phyloP scores from a whole-genome alignment of 2,888 invertebrate genomes.

The Terebella lapidaria region DNA sequence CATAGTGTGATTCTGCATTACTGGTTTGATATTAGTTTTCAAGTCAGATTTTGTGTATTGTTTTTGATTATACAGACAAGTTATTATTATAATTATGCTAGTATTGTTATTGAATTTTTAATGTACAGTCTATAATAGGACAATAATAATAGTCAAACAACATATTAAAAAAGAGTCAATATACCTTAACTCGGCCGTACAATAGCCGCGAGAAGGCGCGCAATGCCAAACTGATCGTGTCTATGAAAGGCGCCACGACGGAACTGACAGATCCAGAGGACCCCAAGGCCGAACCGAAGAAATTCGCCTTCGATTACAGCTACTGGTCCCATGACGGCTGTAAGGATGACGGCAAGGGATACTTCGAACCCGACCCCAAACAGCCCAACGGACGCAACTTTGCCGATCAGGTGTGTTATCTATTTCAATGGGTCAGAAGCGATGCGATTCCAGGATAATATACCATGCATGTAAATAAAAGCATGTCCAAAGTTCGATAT shows the following conservation, averaged over 20 bases:
- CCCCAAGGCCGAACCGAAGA: conserved; percentile 22
- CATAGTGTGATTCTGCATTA: no score
- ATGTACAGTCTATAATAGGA: no score
- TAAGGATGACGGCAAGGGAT: conserved; percentile 54
- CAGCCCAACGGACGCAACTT: conserved; percentile 55
- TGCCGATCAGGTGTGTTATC: conserved; percentile 57
- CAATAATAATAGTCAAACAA: no score
- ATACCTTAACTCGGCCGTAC: conserved; percentile 7
- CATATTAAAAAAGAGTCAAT: no score
- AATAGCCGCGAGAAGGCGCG: conserved; percentile 42
- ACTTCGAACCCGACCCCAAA: conserved; percentile 49
- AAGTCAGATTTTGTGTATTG: no score
- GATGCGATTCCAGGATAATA: no score
- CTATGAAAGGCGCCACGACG: conserved; percentile 41
- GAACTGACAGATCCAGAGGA: conserved; percentile 42
- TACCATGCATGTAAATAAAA: background rate
- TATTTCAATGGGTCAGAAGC: no score
- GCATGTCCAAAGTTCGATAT: no score
- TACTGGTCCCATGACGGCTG: conserved; percentile 54
- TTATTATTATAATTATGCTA: no score
- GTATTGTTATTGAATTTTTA: no score
- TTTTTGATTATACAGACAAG: no score
- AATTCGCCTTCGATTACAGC: conserved; percentile 45
- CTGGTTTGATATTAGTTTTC: no score
- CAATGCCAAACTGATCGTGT: conserved; percentile 40